Evolutionary conservation across 1,140 invertebrate genomes (phyloP).

Genomic region (Acyrthosiphon pisum): DNA sequence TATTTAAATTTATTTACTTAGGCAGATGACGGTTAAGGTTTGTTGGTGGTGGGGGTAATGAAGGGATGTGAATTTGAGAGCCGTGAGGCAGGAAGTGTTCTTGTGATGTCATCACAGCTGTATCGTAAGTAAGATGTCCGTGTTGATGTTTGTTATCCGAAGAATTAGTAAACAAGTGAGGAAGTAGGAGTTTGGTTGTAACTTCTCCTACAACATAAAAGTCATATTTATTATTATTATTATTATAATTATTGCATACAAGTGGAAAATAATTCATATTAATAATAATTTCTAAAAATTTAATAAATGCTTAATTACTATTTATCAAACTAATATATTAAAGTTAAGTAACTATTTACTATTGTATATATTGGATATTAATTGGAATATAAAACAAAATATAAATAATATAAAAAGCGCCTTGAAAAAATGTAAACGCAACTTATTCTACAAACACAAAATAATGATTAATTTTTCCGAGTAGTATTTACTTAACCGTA

Average conservation of each 20-base stretch:
- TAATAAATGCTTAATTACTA: not conserved
- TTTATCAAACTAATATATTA: not conserved
- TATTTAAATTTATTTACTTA: slow-evolving; percentile 9
- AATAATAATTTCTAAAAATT: not conserved
- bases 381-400: not conserved
- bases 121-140: slow-evolving; percentile 25
- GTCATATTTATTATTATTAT: not conserved
- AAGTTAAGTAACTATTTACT: not conserved
- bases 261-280: not conserved
- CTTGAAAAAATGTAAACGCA: not conserved
- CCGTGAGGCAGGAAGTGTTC: slow-evolving; percentile 40
- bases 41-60: not conserved
- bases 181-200: slow-evolving; percentile 22
- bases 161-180: slow-evolving; percentile 17
- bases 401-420: not conserved
- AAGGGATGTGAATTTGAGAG: slow-evolving; percentile 16
- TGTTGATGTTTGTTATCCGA: slow-evolving; percentile 42
- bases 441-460: not conserved
- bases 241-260: not conserved
- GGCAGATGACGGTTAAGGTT: not conserved
- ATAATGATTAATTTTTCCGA: not conserved
- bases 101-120: slow-evolving; percentile 5
- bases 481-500: not conserved
- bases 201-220: slow-evolving; percentile 24
- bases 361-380: not conserved